Evolutionary conservation across 2,797 vertebrate genomes (phyloP).

Genomic region (Anableps anableps): DNA sequence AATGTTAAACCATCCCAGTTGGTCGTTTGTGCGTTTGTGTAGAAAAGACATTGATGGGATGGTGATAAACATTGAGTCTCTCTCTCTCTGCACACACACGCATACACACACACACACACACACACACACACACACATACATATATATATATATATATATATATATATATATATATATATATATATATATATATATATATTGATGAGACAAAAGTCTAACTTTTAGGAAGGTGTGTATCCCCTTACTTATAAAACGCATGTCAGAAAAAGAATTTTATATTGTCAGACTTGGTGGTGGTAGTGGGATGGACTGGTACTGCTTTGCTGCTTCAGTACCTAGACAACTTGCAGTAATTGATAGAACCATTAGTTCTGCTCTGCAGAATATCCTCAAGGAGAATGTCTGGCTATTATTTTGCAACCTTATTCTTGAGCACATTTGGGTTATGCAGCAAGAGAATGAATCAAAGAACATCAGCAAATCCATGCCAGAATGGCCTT

Average conservation of each 20-base stretch:
- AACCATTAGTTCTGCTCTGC: background rate
- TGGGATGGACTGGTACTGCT: background rate
- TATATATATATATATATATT: background rate
- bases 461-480: background rate
- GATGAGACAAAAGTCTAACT: background rate
- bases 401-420: background rate
- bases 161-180: too few species aligned
- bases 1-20: slow-evolving; percentile 62
- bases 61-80: background rate
- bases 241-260: background rate
- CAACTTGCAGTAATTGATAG: too few species aligned
- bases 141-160: too few species aligned
- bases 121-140: too few species aligned
- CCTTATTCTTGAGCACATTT: background rate
- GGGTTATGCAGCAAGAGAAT: background rate
- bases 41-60: slow-evolving; percentile 27
- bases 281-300: background rate
- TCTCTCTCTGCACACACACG: background rate
- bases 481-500: background rate
- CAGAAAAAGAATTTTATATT: background rate
- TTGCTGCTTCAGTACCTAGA: too few species aligned
- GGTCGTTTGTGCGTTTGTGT: slow-evolving; percentile 43
- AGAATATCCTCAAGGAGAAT: background rate
- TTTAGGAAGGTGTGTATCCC: background rate
- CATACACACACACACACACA: too few species aligned